phyloP scores from a whole-genome alignment of 2,797 vertebrate genomes.

The Pangasius larnaudii region DNA sequence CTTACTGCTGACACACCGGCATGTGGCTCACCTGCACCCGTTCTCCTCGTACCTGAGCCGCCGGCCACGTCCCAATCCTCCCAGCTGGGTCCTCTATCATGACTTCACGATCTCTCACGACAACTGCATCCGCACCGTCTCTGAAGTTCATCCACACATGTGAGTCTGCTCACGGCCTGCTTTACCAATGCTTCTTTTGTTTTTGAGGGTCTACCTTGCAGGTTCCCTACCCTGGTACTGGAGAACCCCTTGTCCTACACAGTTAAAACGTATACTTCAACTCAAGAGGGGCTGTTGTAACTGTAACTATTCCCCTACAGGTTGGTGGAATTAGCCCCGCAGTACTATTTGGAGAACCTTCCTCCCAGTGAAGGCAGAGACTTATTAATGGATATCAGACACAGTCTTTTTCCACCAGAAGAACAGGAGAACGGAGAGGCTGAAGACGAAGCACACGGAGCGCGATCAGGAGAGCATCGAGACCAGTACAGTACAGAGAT shows the following conservation, averaged over 20 bases:
- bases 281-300: neutral
- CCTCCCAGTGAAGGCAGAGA: constrained; percentile 90
- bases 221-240: neutral
- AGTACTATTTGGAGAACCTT: constrained; percentile 93
- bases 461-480: constrained; percentile 49
- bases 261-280: neutral
- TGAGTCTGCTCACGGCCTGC: constrained; percentile 69
- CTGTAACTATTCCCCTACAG: constrained; percentile 64
- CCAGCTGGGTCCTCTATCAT: constrained; percentile 91
- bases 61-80: constrained; percentile 75
- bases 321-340: constrained; percentile 89
- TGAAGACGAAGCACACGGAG: constrained; percentile 42
- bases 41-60: constrained; percentile 84
- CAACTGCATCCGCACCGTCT: constrained; percentile 90
- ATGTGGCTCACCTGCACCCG: constrained; percentile 89
- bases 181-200: neutral
- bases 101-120: constrained; percentile 91
- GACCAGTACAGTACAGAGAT: constrained; percentile 69
- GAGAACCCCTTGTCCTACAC: neutral
- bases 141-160: constrained; percentile 91
- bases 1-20: constrained; percentile 91
- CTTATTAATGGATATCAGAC: constrained; percentile 85
- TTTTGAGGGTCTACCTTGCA: neutral
- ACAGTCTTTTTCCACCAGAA: constrained; percentile 65
- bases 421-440: constrained; percentile 42